Conservation (phyloP, 2,797 vertebrate species). For the Myotis vivesi region DNA sequence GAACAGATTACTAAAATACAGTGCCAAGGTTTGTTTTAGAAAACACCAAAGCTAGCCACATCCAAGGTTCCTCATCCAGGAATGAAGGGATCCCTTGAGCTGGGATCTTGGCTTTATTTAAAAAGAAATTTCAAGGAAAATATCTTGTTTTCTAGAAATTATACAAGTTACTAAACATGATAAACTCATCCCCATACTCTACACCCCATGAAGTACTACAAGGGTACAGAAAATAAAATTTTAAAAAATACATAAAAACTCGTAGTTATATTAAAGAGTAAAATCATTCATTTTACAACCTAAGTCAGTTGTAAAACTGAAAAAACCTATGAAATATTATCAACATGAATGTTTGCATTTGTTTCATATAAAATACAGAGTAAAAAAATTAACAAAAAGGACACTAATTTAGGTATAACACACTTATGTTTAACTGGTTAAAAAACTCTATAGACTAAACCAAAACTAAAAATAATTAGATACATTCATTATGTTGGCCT, state of each 20-base stretch:
- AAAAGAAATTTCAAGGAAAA: constrained; percentile 45
- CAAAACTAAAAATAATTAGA: constrained; percentile 52
- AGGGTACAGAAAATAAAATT: constrained; percentile 30
- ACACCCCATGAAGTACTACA: neutral
- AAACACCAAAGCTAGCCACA: constrained; percentile 40
- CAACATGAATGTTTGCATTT: neutral
- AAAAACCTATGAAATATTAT: constrained; percentile 1
- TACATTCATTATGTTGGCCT: neutral
- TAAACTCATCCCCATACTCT: neutral
- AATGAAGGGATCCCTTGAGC: neutral
- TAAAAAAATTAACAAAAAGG: neutral
- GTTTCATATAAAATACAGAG: constrained; percentile 24
- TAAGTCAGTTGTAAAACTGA: neutral
- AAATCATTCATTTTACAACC: constrained; percentile 39
- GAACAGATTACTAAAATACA: neutral
- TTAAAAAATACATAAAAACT: constrained; percentile 42
- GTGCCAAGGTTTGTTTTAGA: neutral
- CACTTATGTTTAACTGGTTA: neutral
- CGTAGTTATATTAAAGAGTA: neutral
- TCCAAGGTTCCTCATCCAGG: neutral
- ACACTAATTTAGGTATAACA: constrained; percentile 18
- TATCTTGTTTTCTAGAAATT: constrained; percentile 42
- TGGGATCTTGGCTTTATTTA: constrained; percentile 37
- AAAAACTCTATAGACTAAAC: neutral
- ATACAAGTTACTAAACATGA: constrained; percentile 44